These are phyloP conservation scores for Tupaia tana DNA, from an alignment of 2,113 vertebrate genomes.

Conservation along the genomic window DNA sequence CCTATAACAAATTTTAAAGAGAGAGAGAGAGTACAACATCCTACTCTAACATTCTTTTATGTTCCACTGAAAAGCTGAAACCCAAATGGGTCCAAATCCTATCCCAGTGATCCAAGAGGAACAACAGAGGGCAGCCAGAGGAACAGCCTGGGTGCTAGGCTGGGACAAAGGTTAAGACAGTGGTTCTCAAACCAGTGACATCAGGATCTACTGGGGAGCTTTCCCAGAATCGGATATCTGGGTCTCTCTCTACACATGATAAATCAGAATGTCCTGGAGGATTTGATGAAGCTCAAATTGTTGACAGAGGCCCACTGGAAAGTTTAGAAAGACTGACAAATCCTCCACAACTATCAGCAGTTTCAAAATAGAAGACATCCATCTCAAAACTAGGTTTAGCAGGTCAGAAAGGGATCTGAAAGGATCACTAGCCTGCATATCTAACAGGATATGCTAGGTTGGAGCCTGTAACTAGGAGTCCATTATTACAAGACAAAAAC, in stretches of 20 bases:
- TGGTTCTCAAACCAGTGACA: too few relatives aligned
- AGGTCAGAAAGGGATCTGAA: conserved; percentile 44
- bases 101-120: background rate
- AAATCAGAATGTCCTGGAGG: conserved; percentile 25
- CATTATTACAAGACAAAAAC: conserved; percentile 39
- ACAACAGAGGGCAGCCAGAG: background rate
- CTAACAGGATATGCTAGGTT: background rate
- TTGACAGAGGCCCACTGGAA: conserved; percentile 47
- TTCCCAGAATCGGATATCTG: conserved; percentile 23
- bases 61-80: background rate
- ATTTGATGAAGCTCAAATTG: conserved; percentile 45
- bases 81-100: background rate
- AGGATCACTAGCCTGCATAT: background rate
- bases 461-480: background rate
- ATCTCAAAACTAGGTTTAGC: background rate
- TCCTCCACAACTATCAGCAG: background rate
- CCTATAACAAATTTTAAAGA: too few relatives aligned
- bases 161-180: too few relatives aligned
- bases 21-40: background rate
- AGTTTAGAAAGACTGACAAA: conserved; percentile 56
- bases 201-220: background rate
- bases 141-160: background rate
- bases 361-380: conserved; percentile 61
- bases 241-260: background rate
- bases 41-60: conserved; percentile 17